Evolutionary conservation across 2,888 invertebrate species (phyloP), one percentile per base, ranked within the genome.

Genomic region (Cheilosia scutellata): DNA sequence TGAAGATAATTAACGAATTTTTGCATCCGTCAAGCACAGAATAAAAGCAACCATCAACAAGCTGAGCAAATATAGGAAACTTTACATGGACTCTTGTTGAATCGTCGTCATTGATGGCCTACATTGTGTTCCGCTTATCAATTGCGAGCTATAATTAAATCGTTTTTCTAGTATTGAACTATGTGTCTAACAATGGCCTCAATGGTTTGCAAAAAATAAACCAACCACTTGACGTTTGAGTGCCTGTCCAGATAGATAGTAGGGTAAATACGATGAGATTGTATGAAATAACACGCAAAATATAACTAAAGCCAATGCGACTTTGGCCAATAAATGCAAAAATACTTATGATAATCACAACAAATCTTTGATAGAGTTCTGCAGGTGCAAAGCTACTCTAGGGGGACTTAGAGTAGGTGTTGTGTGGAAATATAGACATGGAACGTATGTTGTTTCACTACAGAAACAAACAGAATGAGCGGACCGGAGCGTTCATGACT

Each of bases 121-220:
- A 78, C 44, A 58, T 77, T 72, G 49, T 20, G 37, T 40, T 55
- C 5, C 33, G 0, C 53, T 77, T 74, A 78, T 78, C 78, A 71
- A 65, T 42, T 53, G 40, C 11, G 16, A 49, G 11, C 16, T 9
- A 55, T 42, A 42, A 11, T 49, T 60, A 65, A 71, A 55, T 60
- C 27, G 13, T 33, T 53, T 70, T 40, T 40, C 13, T 33, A 66
- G 20, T 60, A 66, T 62, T 53, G 42, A 65, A 77, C 13, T 66
- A 60, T 47, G 62, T 71, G 13, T 42, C 55, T 66, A 63, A 51
- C 37, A 68, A 72, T 57, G 49, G 55, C 55, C 63, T 57, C 27
- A 49, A 70, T 70, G 37, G 27, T 6, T 40, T 25, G 55, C 42
- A 11, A 71, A 20, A 66, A 63, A 77, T 55, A 70, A 49, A 63